Percentiles rank a stretch among this genome's conserved stretches.
phyloP scores from a whole-genome alignment of 2,797 vertebrate species.

The Pteronotus mesoamericanus region DNA sequence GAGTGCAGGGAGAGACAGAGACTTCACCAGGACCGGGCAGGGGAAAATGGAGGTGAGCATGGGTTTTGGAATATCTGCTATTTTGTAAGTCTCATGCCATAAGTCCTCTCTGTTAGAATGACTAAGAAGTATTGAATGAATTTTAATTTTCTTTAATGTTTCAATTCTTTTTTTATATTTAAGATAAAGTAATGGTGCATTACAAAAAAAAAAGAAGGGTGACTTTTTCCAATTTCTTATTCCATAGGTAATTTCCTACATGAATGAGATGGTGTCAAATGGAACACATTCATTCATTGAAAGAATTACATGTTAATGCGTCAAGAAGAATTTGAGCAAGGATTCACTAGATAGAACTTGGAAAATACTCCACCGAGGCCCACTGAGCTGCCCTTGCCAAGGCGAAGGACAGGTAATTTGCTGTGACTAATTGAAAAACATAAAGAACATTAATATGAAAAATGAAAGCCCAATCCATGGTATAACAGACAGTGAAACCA shows the following conservation, averaged over 20 bases:
- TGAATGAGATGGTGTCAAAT: slow-evolving; percentile 19
- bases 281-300: slow-evolving; percentile 36
- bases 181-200: slow-evolving; percentile 37
- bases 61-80: neutral
- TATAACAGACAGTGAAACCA: slow-evolving; percentile 63
- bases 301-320: slow-evolving; percentile 62
- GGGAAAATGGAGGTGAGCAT: neutral
- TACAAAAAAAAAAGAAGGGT: neutral
- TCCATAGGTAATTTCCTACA: slow-evolving; percentile 23
- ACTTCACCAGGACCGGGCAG: neutral
- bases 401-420: slow-evolving; percentile 81
- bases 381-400: slow-evolving; percentile 77
- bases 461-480: slow-evolving; percentile 75
- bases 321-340: slow-evolving; percentile 65
- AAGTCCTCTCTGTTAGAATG: neutral
- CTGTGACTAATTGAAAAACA: slow-evolving; percentile 83
- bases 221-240: neutral
- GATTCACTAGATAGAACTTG: slow-evolving; percentile 64
- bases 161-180: slow-evolving; percentile 26
- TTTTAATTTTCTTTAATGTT: slow-evolving; percentile 44
- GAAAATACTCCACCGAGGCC: slow-evolving; percentile 61
- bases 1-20: neutral
- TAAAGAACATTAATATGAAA: slow-evolving; percentile 82
- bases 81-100: neutral
- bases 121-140: neutral